Evolutionary conservation across 1,140 invertebrate genomes (phyloP), one percentile per base, ranked within the genome.

Genomic region (Chironomus tepperi): DNA sequence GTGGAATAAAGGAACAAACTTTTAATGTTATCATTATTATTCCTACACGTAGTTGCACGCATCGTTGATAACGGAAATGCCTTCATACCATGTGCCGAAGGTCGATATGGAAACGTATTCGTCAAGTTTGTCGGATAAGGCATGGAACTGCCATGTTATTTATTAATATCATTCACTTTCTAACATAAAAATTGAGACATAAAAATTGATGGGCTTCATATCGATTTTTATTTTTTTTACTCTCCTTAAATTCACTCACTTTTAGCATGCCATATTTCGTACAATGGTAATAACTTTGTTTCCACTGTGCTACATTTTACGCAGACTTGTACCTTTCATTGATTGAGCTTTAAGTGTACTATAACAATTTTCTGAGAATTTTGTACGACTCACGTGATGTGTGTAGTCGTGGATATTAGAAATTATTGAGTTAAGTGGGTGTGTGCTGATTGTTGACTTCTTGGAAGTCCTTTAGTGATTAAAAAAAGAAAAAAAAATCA

Each of bases 11-110:
- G 1, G 16, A 18, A 18, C 9, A 67, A 70, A 70, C 65, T 70
- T 70, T 70, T 70, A 70, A 70, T 70, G 65, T 70, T 70, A 70
- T 70, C 65, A 70, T 70, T 70, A 67, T 67, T 67, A 67, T 67
- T 67, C 18, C 18, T 18, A 16, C 16, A 57, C 47, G 47, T 57
- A 57, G 12, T 57, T 57, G 12, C 47, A 57, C n/a, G 47, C n/a
- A 57, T 57, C 3, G 12, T 15, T 57, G 47, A 57, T n/a, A n/a
- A 57, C 5, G 47, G n/a, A 57, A 57, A 57, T 57, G 47, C 12
- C 9, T n/a, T 12, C 10, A 57, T 15, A 57, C 47, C n/a, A n/a
- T n/a, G n/a, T n/a, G n/a, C 47, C 5, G 24, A 34, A 34, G 24
- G 24, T 34, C 24, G 24, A 57, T 47, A 47, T 57, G 47, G 47